phyloP scores from a whole-genome alignment of 2,888 invertebrate species.

The Cyaniris semiargus region DNA sequence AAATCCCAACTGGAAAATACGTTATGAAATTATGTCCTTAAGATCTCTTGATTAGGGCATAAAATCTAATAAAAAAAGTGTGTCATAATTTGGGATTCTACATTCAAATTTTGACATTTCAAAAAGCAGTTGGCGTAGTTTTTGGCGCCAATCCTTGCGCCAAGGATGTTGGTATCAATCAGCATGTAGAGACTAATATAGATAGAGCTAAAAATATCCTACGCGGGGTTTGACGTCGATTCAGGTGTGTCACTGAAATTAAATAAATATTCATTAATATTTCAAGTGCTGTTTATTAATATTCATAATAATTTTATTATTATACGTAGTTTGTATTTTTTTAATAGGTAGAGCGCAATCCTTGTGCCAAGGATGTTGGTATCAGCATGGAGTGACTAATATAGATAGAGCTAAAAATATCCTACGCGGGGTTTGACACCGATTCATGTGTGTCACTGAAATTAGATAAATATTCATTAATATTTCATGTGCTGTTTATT shows the following conservation, averaged over 20 bases:
- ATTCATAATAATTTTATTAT: not conserved
- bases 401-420: conserved; percentile 18
- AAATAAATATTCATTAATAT: not conserved
- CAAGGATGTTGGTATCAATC: conserved; percentile 5
- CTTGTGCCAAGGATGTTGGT: too few relatives aligned
- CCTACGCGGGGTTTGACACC: conserved; percentile 22
- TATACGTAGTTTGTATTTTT: not conserved
- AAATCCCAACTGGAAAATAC: not conserved
- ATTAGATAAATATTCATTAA: not conserved
- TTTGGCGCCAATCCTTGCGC: conserved; percentile 22
- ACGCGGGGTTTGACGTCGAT: conserved; percentile 19
- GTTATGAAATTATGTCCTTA: too few relatives aligned
- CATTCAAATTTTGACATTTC: conserved; percentile 9
- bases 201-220: conserved; percentile 15
- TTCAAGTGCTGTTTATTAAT: not conserved
- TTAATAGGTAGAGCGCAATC: not conserved
- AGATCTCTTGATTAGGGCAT: not conserved
- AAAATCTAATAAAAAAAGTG: not conserved
- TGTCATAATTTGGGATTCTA: not conserved
- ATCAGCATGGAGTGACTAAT: conserved; percentile 20
- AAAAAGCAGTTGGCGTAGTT: not conserved
- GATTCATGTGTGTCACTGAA: conserved; percentile 12
- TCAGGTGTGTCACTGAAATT: conserved; percentile 3
- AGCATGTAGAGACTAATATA: conserved; percentile 19
- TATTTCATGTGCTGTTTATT: not conserved